Percentiles rank a stretch among this genome's conserved stretches.
Evolutionary conservation across 2,888 invertebrate species (phyloP).

Genomic region (Seladonia tumulorum): DNA sequence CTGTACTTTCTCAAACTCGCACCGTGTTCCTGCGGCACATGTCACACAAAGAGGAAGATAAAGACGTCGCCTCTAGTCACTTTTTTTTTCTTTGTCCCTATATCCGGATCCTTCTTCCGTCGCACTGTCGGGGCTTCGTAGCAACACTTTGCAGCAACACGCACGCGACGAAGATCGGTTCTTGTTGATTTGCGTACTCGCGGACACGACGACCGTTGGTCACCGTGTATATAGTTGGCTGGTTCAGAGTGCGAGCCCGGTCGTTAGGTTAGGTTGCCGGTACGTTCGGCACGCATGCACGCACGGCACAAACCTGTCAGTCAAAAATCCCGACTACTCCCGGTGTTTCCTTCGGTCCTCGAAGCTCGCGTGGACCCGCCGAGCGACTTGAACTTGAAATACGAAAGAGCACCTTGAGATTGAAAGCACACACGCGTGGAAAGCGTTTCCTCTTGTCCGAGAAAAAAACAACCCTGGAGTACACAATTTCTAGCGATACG

Average conservation of each 20-base stretch:
- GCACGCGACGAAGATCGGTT: conserved; percentile 21
- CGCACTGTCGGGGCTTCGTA: conserved; percentile 27
- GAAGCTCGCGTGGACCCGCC: background rate
- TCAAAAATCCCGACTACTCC: conserved; percentile 34
- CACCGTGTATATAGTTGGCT: conserved; percentile 29
- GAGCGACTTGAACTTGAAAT: conserved; percentile 25
- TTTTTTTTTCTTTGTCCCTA: conserved; percentile 33
- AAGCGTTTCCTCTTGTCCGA: background rate
- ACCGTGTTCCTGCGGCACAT: conserved; percentile 73
- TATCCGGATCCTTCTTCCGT: conserved; percentile 17
- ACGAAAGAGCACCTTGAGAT: conserved; percentile 46
- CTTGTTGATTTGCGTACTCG: background rate
- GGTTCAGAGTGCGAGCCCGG: background rate
- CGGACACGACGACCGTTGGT: conserved; percentile 6
- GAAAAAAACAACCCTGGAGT: background rate
- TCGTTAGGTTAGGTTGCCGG: conserved; percentile 68
- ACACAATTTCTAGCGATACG: conserved; percentile 22
- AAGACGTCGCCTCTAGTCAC: conserved; percentile 40
- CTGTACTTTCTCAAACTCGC: conserved; percentile 59
- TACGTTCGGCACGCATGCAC: conserved; percentile 48
- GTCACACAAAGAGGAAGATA: conserved; percentile 68
- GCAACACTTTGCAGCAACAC: conserved; percentile 13
- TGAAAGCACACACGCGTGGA: conserved; percentile 44
- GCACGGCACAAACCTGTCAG: conserved; percentile 41
- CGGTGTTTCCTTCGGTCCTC: conserved; percentile 7